Percentiles rank a stretch among this genome's conserved stretches.
Evolutionary conservation across 2,113 vertebrate genomes (phyloP).

Genomic region (Sterrhoptilus dennistouni): DNA sequence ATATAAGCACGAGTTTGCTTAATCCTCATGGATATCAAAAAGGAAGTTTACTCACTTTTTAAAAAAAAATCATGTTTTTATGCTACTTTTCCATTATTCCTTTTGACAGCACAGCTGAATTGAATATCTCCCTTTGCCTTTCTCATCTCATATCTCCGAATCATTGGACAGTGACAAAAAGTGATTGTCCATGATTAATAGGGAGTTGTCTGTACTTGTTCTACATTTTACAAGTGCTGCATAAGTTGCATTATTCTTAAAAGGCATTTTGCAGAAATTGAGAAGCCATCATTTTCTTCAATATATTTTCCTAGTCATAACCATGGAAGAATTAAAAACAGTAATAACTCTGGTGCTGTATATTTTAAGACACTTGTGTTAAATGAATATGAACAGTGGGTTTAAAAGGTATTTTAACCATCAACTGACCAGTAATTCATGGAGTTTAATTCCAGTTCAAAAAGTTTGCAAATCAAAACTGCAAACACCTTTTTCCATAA

Average conservation of each 20-base stretch:
- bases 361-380: neutral
- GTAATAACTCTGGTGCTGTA: neutral
- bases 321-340: neutral
- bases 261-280: neutral
- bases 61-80: neutral
- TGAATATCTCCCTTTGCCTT: neutral
- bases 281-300: neutral
- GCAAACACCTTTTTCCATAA: neutral
- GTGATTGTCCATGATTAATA: neutral
- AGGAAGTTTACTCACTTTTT: neutral
- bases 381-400: neutral
- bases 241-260: neutral
- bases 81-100: neutral
- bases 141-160: neutral
- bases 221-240: neutral
- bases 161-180: neutral
- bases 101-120: neutral
- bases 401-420: neutral
- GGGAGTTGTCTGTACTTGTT: neutral
- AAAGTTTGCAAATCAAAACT: neutral
- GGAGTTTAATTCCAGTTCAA: neutral
- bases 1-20: neutral
- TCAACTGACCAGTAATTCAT: neutral
- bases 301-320: neutral
- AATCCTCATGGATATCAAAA: neutral